Evolutionary conservation across 1,140 invertebrate genomes (phyloP), one percentile per base, ranked within the genome.

Genomic region (Ceratina japonica): DNA sequence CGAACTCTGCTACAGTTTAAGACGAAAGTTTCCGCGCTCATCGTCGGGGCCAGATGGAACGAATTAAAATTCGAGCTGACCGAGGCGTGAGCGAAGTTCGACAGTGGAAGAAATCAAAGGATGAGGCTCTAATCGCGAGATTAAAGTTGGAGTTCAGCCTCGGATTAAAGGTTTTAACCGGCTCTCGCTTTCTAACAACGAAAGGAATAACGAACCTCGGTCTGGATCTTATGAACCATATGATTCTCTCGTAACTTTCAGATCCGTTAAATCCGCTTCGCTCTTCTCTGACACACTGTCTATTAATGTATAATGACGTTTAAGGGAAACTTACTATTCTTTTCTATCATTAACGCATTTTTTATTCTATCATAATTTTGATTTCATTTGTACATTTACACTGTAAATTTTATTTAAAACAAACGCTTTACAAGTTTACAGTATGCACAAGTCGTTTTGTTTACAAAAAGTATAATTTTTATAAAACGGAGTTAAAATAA

Each of bases 81-180:
- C 27, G 44, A 54, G 31, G 37, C 44, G 59, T 54, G 16, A 72
- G 59, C 37, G 37, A 44, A 62, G 65, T 79, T 75, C 59, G 49
- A 70, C 61, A 49, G 12, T 63, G 68, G 49, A 80, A 78, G 81
- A 83, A 85, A 86, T 86, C 84, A 86, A 86, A 85, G 74, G 66
- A 72, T 71, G 59, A 62, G 80, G 61, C 72, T 85, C 76, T 83
- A 85, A 86, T 86, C 84, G 77, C 64, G 31, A 80, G 84, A 86
- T 86, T 86, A 86, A 85, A 80, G 80, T 44, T 12, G 54, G 81
- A 80, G 64, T 85, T 83, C 65, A 80, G 66, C 70, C 62, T 51
- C 27, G 85, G 83, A 85, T 86, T 86, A 86, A 82, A 22, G 81
- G 85, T 83, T 44, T 44, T 86, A 81, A 85, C 76, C 64, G 62